These are phyloP conservation scores for Neodon shergylaensis DNA, from an alignment of 2,113 vertebrate species.

Conservation along the genomic window DNA sequence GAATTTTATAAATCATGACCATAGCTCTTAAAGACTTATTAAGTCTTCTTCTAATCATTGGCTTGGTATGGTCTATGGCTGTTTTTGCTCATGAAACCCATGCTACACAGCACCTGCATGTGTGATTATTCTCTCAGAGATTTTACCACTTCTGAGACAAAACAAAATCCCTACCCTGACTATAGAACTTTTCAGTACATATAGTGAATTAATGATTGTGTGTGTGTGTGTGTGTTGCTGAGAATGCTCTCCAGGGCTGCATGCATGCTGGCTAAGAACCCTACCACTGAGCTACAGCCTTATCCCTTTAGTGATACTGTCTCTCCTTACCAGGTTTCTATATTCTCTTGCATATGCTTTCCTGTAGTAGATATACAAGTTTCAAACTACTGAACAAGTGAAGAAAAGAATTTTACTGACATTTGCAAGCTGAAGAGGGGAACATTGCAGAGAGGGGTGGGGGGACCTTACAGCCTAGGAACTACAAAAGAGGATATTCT, in stretches of 20 bases:
- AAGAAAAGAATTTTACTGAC: not conserved
- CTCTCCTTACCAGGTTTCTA: not conserved
- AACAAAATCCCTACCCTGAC: not conserved
- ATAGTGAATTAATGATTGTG: not conserved
- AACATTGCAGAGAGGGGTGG: not conserved
- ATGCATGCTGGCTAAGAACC: not conserved
- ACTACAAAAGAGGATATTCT: not conserved
- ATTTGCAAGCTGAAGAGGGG: not conserved
- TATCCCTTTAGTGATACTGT: not conserved
- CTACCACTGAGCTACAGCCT: not conserved
- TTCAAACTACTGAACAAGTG: not conserved
- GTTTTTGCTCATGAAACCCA: constrained; percentile 10
- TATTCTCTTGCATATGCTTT: not conserved
- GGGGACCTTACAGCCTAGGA: not conserved
- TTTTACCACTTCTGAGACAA: not conserved
- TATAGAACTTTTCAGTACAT: not conserved
- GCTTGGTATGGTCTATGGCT: not conserved
- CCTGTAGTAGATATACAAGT: not conserved
- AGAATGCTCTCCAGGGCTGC: not conserved
- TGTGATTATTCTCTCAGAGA: not conserved
- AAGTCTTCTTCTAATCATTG: not conserved
- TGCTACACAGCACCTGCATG: no score
- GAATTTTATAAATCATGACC: not conserved
- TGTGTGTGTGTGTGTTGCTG: not conserved
- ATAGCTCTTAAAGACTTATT: constrained; percentile 2